Base-by-base conservation (phyloP, 2,888 invertebrate species). In the Hartigia nigra region DNA sequence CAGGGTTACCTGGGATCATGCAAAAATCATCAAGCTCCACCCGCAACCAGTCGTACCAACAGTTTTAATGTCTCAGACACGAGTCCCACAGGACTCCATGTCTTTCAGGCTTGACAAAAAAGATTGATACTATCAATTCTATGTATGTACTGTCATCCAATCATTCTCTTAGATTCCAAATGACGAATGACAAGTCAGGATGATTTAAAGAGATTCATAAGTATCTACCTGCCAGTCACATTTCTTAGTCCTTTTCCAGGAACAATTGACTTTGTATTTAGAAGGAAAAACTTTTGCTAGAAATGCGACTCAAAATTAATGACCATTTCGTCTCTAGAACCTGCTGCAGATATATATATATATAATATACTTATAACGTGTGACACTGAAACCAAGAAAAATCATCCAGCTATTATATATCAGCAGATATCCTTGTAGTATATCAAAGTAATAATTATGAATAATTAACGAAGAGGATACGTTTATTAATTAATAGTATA, bases 361-460 rank as follows among this genome's bases (percentile, higher is more conserved):
- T 70, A 70, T 32, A 70, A 70, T 32, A 70, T 5, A 31, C 31
- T 12, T 9, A 9, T 70, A 14, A n/a, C 69, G 69, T n/a, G 4
- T n/a, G 69, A 69, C 34, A 34, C 69, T 69, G 14, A 4, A 3
- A 31, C 32, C 4, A 12, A 5, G 74, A 14, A 74, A 74, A 74
- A 74, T 32, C 75, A 69, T 78, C 81, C 81, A 37, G 70, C 76
- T 75, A 79, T 80, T 77, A n/a, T n/a, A n/a, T n/a, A n/a, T n/a
- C n/a, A n/a, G n/a, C n/a, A n/a, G 78, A 77, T 75, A 79, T 82
- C 82, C 80, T 82, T 79, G 79, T 76, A 80, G 79, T 74, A 78
- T 77, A 82, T 82, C 80, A n/a, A n/a, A 31, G 5, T 55, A 9
- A 55, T 2, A 55, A 23, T 55, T 23, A 55, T 2, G 55, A 9